These are phyloP conservation scores for Trichomalopsis sarcophagae DNA, from an alignment of 1,140 invertebrate genomes.

Conservation along the genomic window DNA sequence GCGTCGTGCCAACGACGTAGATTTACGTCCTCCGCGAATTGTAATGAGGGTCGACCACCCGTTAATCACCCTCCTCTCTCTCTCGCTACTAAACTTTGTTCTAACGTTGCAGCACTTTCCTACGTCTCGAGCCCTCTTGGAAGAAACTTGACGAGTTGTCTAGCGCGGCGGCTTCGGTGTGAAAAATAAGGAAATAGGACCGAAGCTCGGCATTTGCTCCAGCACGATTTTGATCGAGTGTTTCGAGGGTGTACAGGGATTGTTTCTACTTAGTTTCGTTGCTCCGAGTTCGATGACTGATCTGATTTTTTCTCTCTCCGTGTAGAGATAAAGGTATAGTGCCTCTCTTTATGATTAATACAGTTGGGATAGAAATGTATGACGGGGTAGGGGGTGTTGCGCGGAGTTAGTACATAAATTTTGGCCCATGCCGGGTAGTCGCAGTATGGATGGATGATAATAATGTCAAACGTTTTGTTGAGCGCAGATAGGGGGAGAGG, in stretches of 20 bases:
- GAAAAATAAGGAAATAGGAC: background rate
- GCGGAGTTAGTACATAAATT: background rate
- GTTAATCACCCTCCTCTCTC: constrained; percentile 62
- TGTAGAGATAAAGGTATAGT: background rate
- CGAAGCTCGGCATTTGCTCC: background rate
- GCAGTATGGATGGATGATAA: background rate
- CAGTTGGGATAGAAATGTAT: background rate
- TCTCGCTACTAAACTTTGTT: constrained; percentile 39
- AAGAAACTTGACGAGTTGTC: constrained; percentile 40
- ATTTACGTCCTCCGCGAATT: constrained; percentile 67
- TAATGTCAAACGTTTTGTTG: background rate
- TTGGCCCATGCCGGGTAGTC: background rate
- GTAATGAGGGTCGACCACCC: constrained; percentile 65
- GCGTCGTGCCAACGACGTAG: constrained; percentile 60
- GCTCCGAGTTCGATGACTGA: background rate
- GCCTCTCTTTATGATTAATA: background rate
- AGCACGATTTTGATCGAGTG: constrained; percentile 36
- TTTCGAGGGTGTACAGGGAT: background rate
- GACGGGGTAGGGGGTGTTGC: too few relatives aligned
- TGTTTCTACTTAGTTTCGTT: background rate
- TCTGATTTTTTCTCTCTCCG: constrained; percentile 13
- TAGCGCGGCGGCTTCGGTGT: background rate
- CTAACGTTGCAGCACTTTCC: constrained; percentile 6
- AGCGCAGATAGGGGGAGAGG: background rate
- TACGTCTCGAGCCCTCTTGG: constrained; percentile 25